Evolutionary conservation across 2,797 vertebrate species (phyloP).

Genomic region (Allobates femoralis): DNA sequence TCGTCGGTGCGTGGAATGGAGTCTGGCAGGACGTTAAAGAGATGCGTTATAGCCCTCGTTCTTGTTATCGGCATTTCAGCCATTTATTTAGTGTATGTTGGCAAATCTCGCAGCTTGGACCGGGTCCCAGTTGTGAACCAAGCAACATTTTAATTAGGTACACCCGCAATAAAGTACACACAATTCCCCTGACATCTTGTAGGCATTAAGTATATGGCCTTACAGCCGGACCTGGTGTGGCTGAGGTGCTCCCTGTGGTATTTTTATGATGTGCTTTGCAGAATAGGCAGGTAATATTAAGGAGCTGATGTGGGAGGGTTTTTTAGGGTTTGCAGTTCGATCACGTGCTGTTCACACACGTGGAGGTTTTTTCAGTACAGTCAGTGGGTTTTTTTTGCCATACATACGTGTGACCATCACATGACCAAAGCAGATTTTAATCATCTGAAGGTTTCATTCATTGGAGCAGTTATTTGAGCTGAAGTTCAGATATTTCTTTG

Average conservation of each 20-base stretch:
- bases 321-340: neutral
- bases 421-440: neutral
- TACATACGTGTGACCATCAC: neutral
- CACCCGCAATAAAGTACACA: slow-evolving; percentile 65
- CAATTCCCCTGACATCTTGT: slow-evolving; percentile 68
- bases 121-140: slow-evolving; percentile 67
- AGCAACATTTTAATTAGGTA: slow-evolving; percentile 73
- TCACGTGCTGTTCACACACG: too few species aligned
- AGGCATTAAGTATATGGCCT: slow-evolving; percentile 65
- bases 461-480: too few species aligned
- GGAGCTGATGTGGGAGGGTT: slow-evolving; percentile 38
- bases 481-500: too few species aligned
- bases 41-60: slow-evolving; percentile 57
- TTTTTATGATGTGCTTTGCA: slow-evolving; percentile 70
- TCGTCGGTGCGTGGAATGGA: slow-evolving; percentile 44
- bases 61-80: slow-evolving; percentile 58
- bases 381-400: too few species aligned
- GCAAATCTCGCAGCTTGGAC: slow-evolving; percentile 66
- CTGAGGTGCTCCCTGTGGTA: slow-evolving; percentile 70
- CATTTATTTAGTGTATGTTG: slow-evolving; percentile 26
- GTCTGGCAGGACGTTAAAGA: slow-evolving; percentile 57
- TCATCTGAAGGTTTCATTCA: neutral
- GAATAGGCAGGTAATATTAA: slow-evolving; percentile 71
- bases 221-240: slow-evolving; percentile 70
- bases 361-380: too few species aligned